These are phyloP conservation scores for Willisornis vidua DNA, from an alignment of 2,113 vertebrate genomes.

Conservation along the genomic window DNA sequence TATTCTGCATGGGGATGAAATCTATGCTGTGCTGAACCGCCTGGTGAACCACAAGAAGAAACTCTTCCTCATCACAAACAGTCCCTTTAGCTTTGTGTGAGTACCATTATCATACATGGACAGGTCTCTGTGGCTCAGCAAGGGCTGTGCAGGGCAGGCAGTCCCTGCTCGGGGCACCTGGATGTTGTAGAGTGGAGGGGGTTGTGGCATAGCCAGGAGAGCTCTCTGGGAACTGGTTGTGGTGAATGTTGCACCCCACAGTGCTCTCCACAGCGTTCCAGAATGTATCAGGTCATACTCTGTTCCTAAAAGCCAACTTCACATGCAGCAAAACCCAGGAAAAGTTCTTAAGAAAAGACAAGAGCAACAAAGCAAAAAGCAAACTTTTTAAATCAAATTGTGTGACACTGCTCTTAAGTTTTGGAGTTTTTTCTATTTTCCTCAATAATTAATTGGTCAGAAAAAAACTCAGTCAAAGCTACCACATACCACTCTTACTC, in stretches of 20 bases:
- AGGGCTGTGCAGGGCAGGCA: rapidly evolving
- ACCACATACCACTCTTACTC: too few species aligned
- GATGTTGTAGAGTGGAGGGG: too few species aligned
- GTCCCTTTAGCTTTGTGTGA: conserved; percentile 85
- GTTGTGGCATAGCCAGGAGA: background rate
- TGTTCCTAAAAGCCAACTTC: too few species aligned
- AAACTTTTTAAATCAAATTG: too few species aligned
- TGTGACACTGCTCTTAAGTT: too few species aligned
- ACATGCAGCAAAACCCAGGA: too few species aligned
- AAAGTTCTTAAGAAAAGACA: too few species aligned
- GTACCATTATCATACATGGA: background rate
- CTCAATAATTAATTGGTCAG: too few species aligned
- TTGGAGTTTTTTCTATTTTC: too few species aligned
- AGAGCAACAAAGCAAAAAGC: too few species aligned
- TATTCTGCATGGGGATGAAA: conserved; percentile 81
- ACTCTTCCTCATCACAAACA: conserved; percentile 86
- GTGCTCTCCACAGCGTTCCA: background rate
- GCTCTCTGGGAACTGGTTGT: background rate
- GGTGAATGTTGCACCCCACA: background rate
- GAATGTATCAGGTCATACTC: too few species aligned
- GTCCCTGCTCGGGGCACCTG: background rate
- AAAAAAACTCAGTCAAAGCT: too few species aligned
- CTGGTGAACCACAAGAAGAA: conserved; percentile 81
- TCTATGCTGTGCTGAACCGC: conserved; percentile 78
- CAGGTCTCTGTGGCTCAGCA: background rate